Percentiles rank a stretch among this genome's conserved stretches.
These are phyloP conservation scores for Oreotrochilus melanogaster DNA, from an alignment of 2,113 vertebrate species.

Conservation along the genomic window DNA sequence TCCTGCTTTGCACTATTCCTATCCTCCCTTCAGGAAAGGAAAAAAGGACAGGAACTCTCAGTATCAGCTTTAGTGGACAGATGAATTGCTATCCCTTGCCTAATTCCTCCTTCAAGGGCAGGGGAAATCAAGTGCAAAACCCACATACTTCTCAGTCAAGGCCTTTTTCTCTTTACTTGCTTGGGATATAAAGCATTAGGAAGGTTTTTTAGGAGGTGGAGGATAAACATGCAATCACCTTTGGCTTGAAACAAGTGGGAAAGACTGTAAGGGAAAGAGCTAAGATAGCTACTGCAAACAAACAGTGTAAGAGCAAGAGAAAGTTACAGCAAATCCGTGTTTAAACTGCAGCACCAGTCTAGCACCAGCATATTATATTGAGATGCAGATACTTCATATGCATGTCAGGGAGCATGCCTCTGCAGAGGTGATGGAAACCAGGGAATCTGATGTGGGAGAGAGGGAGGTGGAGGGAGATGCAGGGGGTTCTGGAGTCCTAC, in stretches of 20 bases:
- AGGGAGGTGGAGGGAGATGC: neutral
- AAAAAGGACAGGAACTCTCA: neutral
- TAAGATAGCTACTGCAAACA: neutral
- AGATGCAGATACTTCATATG: neutral
- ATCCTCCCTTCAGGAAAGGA: neutral
- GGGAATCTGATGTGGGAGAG: neutral
- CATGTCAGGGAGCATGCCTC: neutral
- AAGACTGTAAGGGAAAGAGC: neutral
- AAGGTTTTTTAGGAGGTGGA: neutral
- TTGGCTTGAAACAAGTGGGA: neutral
- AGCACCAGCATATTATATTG: neutral
- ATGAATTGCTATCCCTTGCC: too few species aligned
- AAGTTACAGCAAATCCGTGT: neutral
- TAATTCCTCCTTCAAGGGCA: neutral
- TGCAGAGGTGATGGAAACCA: neutral
- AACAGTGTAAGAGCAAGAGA: neutral
- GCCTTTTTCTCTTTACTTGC: neutral
- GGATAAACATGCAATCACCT: neutral
- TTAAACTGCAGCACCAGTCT: neutral
- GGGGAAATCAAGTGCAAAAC: neutral
- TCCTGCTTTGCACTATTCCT: neutral
- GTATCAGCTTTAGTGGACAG: neutral
- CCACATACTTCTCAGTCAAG: neutral
- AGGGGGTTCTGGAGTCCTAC: neutral
- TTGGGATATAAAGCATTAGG: neutral